Conservation (phyloP, 2,797 vertebrate genomes). For the Neosilurus hyrtlii region DNA sequence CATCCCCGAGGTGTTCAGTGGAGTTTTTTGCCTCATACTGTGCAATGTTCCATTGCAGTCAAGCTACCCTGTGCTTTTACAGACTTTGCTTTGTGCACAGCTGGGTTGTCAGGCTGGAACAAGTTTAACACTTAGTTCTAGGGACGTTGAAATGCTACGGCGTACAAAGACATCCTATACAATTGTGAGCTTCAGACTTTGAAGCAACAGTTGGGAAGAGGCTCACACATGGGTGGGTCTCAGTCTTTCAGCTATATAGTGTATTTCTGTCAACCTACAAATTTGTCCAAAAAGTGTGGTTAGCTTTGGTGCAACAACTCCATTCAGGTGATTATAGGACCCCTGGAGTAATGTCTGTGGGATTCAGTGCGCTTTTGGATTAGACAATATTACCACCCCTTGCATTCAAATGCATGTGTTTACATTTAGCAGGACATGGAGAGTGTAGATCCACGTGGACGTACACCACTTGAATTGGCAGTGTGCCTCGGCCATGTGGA, state of each 20-base stretch:
- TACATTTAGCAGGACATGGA: conserved; percentile 80
- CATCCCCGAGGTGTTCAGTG: no score
- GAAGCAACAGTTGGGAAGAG: not conserved
- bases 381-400: no score
- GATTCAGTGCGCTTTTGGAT: not conserved
- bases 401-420: not conserved
- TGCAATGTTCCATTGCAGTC: no score
- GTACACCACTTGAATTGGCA: conserved; percentile 87
- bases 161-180: not conserved
- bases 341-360: not conserved
- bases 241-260: not conserved
- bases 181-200: not conserved
- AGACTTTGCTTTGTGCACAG: no score
- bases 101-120: no score
- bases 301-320: not conserved
- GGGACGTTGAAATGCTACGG: not conserved
- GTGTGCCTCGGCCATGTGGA: conserved; percentile 91
- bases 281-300: not conserved
- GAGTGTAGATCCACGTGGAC: conserved; percentile 83
- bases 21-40: no score
- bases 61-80: no score
- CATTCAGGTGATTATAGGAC: not conserved
- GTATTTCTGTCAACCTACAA: not conserved
- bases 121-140: no score
- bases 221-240: not conserved